phyloP scores from a whole-genome alignment of 2,888 invertebrate genomes.

The Drosophila demipolita region DNA sequence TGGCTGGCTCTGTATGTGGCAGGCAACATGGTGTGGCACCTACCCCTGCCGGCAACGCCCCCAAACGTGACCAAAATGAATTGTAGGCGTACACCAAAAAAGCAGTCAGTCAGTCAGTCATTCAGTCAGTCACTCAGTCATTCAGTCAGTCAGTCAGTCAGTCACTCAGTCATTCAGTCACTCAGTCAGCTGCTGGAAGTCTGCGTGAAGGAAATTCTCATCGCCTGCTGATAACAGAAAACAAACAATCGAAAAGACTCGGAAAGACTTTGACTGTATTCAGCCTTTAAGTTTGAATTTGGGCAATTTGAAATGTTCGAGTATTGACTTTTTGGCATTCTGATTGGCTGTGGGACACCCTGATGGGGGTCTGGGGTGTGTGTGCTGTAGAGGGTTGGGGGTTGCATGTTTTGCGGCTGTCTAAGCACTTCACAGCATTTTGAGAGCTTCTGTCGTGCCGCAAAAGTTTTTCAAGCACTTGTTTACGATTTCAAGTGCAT shows the following conservation, averaged over 20 bases:
- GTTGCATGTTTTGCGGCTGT: slow-evolving; percentile 18
- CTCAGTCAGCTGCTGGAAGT: slow-evolving; percentile 39
- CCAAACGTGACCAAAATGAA: slow-evolving; percentile 82
- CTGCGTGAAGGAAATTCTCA: slow-evolving; percentile 46
- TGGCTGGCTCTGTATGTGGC: slow-evolving; percentile 48
- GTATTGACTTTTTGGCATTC: slow-evolving; percentile 25
- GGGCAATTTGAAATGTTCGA: slow-evolving; percentile 8
- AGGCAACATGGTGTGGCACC: slow-evolving; percentile 47
- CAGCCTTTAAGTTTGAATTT: slow-evolving; percentile 40
- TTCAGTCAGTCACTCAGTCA: slow-evolving; percentile 36
- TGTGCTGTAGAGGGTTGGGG: background rate
- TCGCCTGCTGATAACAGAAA: slow-evolving; percentile 5
- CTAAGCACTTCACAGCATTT: slow-evolving; percentile 37
- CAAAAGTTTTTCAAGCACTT: slow-evolving; percentile 71
- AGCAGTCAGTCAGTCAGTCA: background rate
- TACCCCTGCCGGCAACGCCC: slow-evolving; percentile 80
- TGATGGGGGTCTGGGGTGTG: background rate
- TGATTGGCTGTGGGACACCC: slow-evolving; percentile 45
- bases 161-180: slow-evolving; percentile 31
- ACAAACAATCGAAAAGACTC: background rate
- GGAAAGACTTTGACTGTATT: background rate
- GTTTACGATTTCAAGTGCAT: slow-evolving; percentile 77
- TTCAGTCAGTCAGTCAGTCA: background rate
- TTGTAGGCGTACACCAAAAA: slow-evolving; percentile 79
- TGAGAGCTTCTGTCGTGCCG: slow-evolving; percentile 59